Percentiles rank a stretch among this genome's conserved stretches.
Conservation (phyloP, 2,797 vertebrate species). For the Lophotriccus pileatus region DNA sequence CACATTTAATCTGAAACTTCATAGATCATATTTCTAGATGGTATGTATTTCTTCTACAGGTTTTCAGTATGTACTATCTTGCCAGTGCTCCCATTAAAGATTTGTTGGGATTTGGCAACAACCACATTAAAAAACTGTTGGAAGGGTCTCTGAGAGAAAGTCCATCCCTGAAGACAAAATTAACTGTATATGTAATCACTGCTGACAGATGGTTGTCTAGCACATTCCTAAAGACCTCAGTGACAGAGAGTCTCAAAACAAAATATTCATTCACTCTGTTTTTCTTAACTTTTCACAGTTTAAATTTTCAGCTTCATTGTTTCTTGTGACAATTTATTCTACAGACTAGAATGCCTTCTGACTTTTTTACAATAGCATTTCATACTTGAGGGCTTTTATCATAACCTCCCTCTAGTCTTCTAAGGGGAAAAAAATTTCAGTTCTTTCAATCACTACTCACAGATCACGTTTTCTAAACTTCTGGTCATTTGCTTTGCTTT, state of each 20-base stretch:
- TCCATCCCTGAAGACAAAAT: conserved; percentile 7
- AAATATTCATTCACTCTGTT: background rate
- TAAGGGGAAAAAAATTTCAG: background rate
- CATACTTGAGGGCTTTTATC: background rate
- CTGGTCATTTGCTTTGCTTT: background rate
- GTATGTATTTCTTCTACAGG: background rate
- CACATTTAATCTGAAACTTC: background rate
- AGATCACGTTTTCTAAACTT: background rate
- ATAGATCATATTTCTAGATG: background rate
- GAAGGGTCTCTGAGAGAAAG: background rate
- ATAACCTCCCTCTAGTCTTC: background rate
- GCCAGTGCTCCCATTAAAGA: background rate
- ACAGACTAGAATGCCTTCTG: background rate
- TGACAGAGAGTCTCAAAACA: background rate
- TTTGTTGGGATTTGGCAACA: background rate
- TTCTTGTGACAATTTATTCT: background rate
- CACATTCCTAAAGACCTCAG: background rate
- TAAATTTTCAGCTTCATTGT: background rate
- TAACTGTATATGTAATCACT: background rate
- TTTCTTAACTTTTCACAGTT: background rate
- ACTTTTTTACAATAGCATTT: background rate
- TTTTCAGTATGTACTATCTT: background rate
- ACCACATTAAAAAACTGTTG: background rate
- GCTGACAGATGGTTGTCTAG: conserved; percentile 2
- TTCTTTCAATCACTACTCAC: background rate